phyloP scores from a whole-genome alignment of 92 coral and sea anemone species.

The Porites evermanni region DNA sequence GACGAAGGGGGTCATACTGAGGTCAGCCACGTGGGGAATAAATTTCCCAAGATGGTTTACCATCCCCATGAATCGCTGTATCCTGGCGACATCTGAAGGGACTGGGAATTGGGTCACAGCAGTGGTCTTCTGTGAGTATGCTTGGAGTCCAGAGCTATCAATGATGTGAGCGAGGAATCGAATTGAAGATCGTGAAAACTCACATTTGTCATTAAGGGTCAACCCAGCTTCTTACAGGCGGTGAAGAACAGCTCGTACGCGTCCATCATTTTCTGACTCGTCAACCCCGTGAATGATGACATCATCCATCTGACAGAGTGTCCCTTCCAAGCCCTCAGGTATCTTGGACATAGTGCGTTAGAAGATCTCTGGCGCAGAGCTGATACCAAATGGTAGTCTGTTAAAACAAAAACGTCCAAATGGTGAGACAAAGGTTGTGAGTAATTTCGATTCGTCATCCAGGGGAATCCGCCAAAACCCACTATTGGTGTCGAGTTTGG shows the following conservation, averaged over 20 bases:
- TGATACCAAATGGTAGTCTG: slow-evolving; percentile 63
- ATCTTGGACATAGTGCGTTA: no score
- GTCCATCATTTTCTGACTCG: slow-evolving; percentile 32
- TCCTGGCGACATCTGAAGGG: slow-evolving; percentile 19
- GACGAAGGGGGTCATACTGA: slow-evolving; percentile 44
- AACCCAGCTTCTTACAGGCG: slow-evolving; percentile 41
- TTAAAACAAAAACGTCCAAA: slow-evolving; percentile 64
- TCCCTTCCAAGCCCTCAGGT: slow-evolving; percentile 12
- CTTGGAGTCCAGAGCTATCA: slow-evolving; percentile 51
- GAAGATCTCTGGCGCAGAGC: slow-evolving; percentile 56
- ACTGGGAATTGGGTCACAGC: slow-evolving; percentile 47
- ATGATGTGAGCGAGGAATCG: slow-evolving; percentile 69
- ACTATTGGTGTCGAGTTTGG: slow-evolving; percentile 60
- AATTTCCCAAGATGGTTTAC: slow-evolving; percentile 56
- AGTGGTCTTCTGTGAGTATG: slow-evolving; percentile 58
- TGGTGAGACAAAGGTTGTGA: slow-evolving; percentile 59
- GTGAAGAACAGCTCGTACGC: slow-evolving; percentile 38
- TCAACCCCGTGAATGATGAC: slow-evolving; percentile 29
- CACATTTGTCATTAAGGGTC: slow-evolving; percentile 69
- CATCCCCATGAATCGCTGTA: slow-evolving; percentile 57
- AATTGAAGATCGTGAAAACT: slow-evolving; percentile 46
- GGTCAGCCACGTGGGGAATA: neutral
- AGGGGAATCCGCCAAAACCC: slow-evolving; percentile 65
- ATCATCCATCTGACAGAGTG: slow-evolving; percentile 47
- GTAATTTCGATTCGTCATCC: slow-evolving; percentile 48